A percentile compares a stretch with the other conserved stretches of the same genome.
Evolutionary conservation across 2,113 vertebrate species (phyloP).

Genomic region (Centropristis striata): DNA sequence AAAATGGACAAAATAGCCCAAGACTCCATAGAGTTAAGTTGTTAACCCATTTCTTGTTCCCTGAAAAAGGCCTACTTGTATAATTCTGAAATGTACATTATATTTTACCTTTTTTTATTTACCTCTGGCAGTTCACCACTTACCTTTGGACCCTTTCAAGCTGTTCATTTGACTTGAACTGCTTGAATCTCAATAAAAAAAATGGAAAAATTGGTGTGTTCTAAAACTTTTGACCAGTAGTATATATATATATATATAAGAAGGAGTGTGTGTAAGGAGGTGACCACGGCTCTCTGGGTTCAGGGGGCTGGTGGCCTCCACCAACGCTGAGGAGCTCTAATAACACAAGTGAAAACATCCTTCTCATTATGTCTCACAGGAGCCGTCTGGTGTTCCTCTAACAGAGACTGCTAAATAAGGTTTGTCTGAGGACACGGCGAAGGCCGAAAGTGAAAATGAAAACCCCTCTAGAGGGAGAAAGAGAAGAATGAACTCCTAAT

Average conservation of each 20-base stretch:
- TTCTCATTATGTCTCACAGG: conserved; percentile 58
- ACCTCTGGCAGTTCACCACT: no score
- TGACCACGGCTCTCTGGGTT: conserved; percentile 45
- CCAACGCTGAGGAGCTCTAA: conserved; percentile 52
- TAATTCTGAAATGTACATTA: no score
- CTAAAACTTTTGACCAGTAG: no score
- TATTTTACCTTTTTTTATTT: no score
- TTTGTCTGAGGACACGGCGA: conserved; percentile 63
- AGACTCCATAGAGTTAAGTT: no score
- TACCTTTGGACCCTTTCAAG: no score
- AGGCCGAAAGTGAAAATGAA: conserved; percentile 39
- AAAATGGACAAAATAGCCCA: no score
- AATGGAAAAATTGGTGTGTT: no score
- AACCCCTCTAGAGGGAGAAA: conserved; percentile 34
- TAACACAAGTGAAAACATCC: conserved; percentile 68
- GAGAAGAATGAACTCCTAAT: conserved; percentile 12
- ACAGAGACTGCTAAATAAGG: conserved; percentile 45
- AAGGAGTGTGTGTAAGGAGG: conserved; percentile 15
- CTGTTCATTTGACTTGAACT: no score
- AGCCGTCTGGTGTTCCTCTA: conserved; percentile 52
- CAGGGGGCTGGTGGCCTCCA: conserved; percentile 19
- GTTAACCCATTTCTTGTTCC: no score
- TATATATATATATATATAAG: conserved; percentile 28
- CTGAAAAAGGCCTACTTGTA: no score
- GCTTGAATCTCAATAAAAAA: no score